Evolutionary conservation across 2,797 vertebrate genomes (phyloP).

Genomic region (Xiphophorus birchmanni): DNA sequence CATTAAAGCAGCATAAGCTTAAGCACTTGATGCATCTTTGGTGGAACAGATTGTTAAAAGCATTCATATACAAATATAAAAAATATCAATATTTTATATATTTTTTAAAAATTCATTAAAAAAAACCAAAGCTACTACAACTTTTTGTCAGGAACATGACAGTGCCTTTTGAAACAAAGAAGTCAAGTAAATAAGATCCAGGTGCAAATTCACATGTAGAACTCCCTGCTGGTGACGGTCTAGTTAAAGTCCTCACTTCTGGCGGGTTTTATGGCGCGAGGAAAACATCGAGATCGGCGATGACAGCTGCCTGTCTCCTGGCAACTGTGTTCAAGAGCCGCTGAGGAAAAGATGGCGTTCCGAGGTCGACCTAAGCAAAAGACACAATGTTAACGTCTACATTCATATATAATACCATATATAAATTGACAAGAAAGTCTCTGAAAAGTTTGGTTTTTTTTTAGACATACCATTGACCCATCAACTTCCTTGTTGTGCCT

Average conservation of each 20-base stretch:
- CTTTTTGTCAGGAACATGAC: constrained; percentile 47
- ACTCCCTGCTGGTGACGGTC: constrained; percentile 33
- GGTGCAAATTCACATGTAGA: constrained; percentile 73
- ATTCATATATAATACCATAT: neutral
- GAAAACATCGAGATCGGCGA: constrained; percentile 87
- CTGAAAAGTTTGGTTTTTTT: neutral
- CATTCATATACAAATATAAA: constrained; percentile 50
- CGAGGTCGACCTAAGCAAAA: constrained; percentile 87
- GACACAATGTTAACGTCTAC: neutral
- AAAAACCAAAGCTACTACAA: constrained; percentile 51
- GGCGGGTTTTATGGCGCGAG: constrained; percentile 73
- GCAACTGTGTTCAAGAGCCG: constrained; percentile 81
- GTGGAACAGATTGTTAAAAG: constrained; percentile 58
- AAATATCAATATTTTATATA: constrained; percentile 50
- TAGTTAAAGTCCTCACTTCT: constrained; percentile 66
- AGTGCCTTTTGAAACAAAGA: constrained; percentile 64
- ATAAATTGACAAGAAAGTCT: neutral
- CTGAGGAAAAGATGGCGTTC: constrained; percentile 86
- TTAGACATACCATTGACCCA: neutral
- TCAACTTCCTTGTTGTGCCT: neutral
- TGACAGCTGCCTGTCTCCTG: constrained; percentile 87
- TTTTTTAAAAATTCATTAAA: constrained; percentile 29
- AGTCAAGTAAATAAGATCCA: constrained; percentile 64
- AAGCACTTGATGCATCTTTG: constrained; percentile 57
- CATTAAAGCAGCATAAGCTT: constrained; percentile 8